These are phyloP conservation scores for Goniozus legneri DNA, from an alignment of 1,140 invertebrate species.

Conservation along the genomic window DNA sequence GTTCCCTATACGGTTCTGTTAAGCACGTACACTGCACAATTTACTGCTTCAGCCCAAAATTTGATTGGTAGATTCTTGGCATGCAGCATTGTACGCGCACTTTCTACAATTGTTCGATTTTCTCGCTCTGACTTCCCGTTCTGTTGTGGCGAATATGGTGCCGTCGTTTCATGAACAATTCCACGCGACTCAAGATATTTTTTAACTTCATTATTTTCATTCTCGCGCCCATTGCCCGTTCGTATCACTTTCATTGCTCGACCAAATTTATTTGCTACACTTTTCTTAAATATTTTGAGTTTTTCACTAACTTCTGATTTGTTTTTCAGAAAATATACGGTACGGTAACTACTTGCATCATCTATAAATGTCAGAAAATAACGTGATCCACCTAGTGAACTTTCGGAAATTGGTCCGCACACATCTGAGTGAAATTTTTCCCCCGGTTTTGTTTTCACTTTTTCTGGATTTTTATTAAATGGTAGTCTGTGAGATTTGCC, in stretches of 20 bases:
- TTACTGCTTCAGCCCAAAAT: constrained; percentile 51
- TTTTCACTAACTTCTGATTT: constrained; percentile 19
- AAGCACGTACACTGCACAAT: constrained; percentile 28
- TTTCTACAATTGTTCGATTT: constrained; percentile 46
- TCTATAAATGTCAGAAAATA: constrained; percentile 17
- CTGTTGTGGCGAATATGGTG: constrained; percentile 43
- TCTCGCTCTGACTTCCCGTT: constrained; percentile 44
- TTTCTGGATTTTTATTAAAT: constrained; percentile 9
- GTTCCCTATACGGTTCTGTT: constrained; percentile 9
- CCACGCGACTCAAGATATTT: constrained; percentile 16
- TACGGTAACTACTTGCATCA: constrained; percentile 7
- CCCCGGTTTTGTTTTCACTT: background rate
- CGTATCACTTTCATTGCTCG: constrained; percentile 12
- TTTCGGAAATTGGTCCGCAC: constrained; percentile 12
- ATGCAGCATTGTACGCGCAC: constrained; percentile 39
- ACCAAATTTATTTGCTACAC: constrained; percentile 19
- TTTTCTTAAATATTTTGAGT: constrained; percentile 16
- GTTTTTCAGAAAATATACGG: constrained; percentile 14
- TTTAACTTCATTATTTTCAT: constrained; percentile 5
- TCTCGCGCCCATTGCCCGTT: constrained; percentile 21
- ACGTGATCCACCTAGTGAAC: constrained; percentile 7
- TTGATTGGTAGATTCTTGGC: constrained; percentile 34
- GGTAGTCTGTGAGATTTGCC: constrained; percentile 18
- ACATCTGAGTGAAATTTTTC: constrained; percentile 13
- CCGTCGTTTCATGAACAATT: constrained; percentile 25